Evolutionary conservation across 1,140 invertebrate species (phyloP).

Genomic region (Microplitis demolitor): DNA sequence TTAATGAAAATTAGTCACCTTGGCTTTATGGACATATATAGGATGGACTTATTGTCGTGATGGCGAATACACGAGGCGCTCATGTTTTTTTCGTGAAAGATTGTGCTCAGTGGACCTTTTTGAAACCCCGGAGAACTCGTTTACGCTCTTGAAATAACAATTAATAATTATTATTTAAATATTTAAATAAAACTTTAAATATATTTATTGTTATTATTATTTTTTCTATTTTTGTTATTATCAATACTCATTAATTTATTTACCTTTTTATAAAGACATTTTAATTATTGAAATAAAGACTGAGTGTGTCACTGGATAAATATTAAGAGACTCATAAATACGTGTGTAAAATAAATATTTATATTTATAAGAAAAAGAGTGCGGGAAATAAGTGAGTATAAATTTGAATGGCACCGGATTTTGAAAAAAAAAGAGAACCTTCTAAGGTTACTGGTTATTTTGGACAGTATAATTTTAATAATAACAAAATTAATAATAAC

Average conservation of each 20-base stretch:
- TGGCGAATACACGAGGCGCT: slow-evolving; percentile 10
- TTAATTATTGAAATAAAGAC: too few species aligned
- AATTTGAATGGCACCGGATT: slow-evolving; percentile 52
- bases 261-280: too few species aligned
- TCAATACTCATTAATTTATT: too few species aligned
- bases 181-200: neutral
- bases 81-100: neutral
- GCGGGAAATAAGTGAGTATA: neutral
- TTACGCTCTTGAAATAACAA: neutral
- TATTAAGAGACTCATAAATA: too few species aligned
- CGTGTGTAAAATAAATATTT: too few species aligned
- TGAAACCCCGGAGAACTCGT: slow-evolving; percentile 14
- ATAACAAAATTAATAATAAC: slow-evolving; percentile 13
- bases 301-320: too few species aligned
- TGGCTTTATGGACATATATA: neutral
- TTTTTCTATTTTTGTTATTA: too few species aligned
- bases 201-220: neutral
- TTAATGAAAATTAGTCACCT: too few species aligned
- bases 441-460: slow-evolving; percentile 24
- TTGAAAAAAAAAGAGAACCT: slow-evolving; percentile 45
- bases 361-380: neutral
- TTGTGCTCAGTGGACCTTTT: slow-evolving; percentile 13
- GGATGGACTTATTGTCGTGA: slow-evolving; percentile 15
- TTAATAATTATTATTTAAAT: neutral
- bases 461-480: neutral